Evolutionary conservation across 2,888 invertebrate species (phyloP).

Genomic region (Meiosimyza decipiens): DNA sequence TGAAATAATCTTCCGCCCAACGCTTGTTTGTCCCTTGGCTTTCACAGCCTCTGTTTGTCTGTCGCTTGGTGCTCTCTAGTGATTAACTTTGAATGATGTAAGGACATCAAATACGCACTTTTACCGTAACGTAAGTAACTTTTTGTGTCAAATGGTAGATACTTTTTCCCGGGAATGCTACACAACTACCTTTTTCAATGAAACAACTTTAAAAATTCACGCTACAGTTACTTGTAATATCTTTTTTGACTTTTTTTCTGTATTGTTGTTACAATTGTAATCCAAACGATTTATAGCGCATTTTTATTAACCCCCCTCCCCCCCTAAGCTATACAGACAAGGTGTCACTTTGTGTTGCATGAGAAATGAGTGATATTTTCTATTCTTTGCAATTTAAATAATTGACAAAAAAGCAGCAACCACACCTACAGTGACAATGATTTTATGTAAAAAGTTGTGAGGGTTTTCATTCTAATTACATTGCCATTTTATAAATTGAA

Average conservation of each 20-base stretch:
- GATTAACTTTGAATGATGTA: neutral
- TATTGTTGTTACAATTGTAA: no score
- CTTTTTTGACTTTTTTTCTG: no score
- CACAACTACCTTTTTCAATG: no score
- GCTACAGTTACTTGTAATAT: no score
- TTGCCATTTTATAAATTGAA: no score
- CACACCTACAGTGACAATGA: neutral
- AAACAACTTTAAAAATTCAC: no score
- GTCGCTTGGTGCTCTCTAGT: neutral
- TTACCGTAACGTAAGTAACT: conserved; percentile 4
- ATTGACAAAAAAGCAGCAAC: neutral
- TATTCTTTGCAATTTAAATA: conserved; percentile 19
- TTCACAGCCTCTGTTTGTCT: neutral
- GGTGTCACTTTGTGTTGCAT: neutral
- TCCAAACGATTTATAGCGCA: neutral
- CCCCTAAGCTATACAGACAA: neutral
- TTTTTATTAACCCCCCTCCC: neutral
- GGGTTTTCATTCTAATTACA: no score
- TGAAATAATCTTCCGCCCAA: no score
- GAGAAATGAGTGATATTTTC: conserved; percentile 9
- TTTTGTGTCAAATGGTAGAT: neutral
- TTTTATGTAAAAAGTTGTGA: neutral
- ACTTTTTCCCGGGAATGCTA: no score
- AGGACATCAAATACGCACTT: conserved; percentile 1
- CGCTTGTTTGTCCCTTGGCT: no score